These are phyloP conservation scores for Corydoras sp. DNA, from an alignment of 2,113 vertebrate genomes.

Conservation along the genomic window DNA sequence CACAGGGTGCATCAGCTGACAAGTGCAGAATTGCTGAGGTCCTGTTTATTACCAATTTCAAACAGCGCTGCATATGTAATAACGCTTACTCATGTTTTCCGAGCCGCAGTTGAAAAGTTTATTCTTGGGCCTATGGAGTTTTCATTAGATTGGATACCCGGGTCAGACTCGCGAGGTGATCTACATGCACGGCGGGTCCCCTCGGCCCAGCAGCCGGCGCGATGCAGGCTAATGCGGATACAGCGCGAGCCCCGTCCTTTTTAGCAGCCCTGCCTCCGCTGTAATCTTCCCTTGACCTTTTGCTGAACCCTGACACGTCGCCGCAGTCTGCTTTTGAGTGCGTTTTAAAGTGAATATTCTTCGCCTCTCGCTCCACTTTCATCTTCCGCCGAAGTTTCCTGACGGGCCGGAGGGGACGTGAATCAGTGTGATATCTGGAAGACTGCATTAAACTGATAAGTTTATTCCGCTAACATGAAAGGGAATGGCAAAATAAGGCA, in stretches of 20 bases:
- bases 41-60: neutral
- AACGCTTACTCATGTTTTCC: neutral
- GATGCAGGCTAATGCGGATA: conserved; percentile 21
- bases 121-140: neutral
- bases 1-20: no score
- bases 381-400: conserved; percentile 65
- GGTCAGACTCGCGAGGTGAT: neutral
- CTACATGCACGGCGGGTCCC: conserved; percentile 12
- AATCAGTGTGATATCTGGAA: conserved; percentile 62
- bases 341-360: conserved; percentile 59
- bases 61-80: neutral
- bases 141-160: neutral
- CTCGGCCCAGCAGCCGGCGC: conserved; percentile 7
- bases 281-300: conserved; percentile 52
- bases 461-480: conserved; percentile 70
- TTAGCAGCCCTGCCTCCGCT: conserved; percentile 24
- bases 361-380: conserved; percentile 49
- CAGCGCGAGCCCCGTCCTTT: neutral
- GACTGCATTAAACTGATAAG: conserved; percentile 63
- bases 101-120: neutral
- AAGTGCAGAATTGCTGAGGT: no score
- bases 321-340: conserved; percentile 57
- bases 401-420: conserved; percentile 57
- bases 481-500: conserved; percentile 65
- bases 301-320: conserved; percentile 56